Evolutionary conservation across 2,113 vertebrate species (phyloP).

Genomic region (Sapayoa aenigma): DNA sequence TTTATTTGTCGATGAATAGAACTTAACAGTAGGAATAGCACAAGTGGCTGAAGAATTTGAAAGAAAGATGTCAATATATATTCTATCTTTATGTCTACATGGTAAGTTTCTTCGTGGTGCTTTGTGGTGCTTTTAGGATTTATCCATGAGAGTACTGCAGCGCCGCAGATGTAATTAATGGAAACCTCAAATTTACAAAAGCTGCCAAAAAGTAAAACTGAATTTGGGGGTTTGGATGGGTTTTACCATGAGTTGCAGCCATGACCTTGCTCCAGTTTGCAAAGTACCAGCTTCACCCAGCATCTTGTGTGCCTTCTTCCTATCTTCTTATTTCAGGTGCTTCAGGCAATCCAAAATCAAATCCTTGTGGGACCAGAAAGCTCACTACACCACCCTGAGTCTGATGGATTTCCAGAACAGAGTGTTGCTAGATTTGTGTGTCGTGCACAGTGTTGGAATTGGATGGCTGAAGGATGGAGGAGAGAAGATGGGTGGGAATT

Average conservation of each 20-base stretch:
- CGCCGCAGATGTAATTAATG: not conserved
- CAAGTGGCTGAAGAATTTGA: not conserved
- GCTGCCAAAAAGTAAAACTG: not conserved
- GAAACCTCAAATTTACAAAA: not conserved
- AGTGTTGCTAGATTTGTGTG: too few species aligned
- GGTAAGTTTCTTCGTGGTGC: not conserved
- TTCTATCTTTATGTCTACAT: not conserved
- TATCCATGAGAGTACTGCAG: not conserved
- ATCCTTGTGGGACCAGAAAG: not conserved
- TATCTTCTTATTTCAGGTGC: not conserved
- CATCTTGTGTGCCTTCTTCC: not conserved
- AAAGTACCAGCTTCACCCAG: not conserved
- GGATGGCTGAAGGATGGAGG: not conserved
- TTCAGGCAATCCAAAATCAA: not conserved
- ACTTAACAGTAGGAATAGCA: not conserved
- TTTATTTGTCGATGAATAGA: not conserved
- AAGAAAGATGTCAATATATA: not conserved
- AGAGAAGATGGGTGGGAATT: not conserved
- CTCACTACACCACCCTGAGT: not conserved
- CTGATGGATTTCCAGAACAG: not conserved
- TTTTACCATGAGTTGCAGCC: not conserved
- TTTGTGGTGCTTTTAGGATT: not conserved
- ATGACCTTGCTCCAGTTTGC: not conserved
- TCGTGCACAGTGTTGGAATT: not conserved
- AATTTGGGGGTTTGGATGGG: not conserved